A percentile compares a stretch with the other conserved stretches of the same genome.
Evolutionary conservation across 2,797 vertebrate species (phyloP).

Genomic region (Pogonophryne albipinna): DNA sequence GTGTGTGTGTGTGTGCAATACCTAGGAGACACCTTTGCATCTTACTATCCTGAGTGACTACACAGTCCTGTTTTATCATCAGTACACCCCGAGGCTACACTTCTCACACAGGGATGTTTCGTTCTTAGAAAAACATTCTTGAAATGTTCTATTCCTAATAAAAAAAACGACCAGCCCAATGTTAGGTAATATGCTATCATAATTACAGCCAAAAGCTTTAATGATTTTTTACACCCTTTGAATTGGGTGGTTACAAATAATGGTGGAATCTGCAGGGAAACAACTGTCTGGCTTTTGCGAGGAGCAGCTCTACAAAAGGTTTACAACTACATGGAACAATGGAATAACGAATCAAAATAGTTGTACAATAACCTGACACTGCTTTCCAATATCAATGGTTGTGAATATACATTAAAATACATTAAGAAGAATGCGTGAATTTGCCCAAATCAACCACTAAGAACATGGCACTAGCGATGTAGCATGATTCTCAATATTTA

Average conservation of each 20-base stretch:
- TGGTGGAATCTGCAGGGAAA: background rate
- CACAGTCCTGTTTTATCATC: slow-evolving; percentile 53
- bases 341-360: background rate
- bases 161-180: slow-evolving; percentile 15
- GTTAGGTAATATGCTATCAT: slow-evolving; percentile 6
- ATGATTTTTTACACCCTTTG: background rate
- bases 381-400: background rate
- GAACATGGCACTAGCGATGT: background rate
- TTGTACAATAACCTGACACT: background rate
- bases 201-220: slow-evolving; percentile 14
- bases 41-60: slow-evolving; percentile 37
- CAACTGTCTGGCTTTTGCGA: background rate
- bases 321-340: slow-evolving; percentile 10
- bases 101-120: slow-evolving; percentile 35
- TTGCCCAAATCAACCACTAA: background rate
- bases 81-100: slow-evolving; percentile 48
- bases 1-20: slow-evolving; percentile 54
- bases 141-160: slow-evolving; percentile 2
- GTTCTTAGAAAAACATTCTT: slow-evolving; percentile 26
- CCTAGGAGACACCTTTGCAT: slow-evolving; percentile 62
- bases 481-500: background rate
- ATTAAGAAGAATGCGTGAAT: background rate
- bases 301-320: background rate
- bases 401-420: background rate
- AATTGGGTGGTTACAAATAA: slow-evolving; percentile 10